Evolutionary conservation across 2,888 invertebrate species (phyloP).

Genomic region (Rhingia rostrata): DNA sequence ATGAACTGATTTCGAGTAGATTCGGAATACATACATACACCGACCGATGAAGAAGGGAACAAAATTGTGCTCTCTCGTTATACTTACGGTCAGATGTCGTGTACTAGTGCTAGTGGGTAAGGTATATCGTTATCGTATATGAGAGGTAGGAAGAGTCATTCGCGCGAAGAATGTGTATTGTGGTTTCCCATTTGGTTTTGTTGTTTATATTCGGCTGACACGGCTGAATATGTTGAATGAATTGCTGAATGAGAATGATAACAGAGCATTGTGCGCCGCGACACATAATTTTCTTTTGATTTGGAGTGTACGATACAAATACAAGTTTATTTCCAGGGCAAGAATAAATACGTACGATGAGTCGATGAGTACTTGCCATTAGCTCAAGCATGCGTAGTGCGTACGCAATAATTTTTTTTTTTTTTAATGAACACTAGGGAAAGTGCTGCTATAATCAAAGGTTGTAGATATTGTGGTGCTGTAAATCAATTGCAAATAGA

Average conservation of each 20-base stretch:
- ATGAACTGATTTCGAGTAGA: constrained; percentile 67
- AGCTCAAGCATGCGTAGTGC: constrained; percentile 52
- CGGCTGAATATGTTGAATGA: constrained; percentile 49
- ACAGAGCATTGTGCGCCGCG: constrained; percentile 47
- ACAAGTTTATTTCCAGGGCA: constrained; percentile 64
- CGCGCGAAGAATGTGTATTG: constrained; percentile 56
- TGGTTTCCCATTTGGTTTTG: constrained; percentile 52
- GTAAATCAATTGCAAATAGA: constrained; percentile 57
- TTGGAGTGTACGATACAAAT: constrained; percentile 19
- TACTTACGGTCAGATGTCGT: constrained; percentile 21
- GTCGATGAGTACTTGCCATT: constrained; percentile 25
- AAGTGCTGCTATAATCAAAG: constrained; percentile 46
- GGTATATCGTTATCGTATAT: no score
- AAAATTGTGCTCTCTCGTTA: constrained; percentile 18
- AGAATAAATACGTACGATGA: constrained; percentile 20
- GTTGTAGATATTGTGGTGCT: constrained; percentile 37
- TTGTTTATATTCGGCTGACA: constrained; percentile 30
- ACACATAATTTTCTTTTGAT: constrained; percentile 20
- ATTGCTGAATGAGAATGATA: constrained; percentile 68
- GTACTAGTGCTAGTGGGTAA: constrained; percentile 11
- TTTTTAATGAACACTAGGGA: constrained; percentile 27
- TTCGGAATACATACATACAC: constrained; percentile 68
- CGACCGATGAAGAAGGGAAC: constrained; percentile 45
- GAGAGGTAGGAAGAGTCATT: constrained; percentile 43
- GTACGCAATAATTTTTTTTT: constrained; percentile 5